Conservation (phyloP, 2,113 vertebrate genomes). For the Hippoglossus stenolepis region DNA sequence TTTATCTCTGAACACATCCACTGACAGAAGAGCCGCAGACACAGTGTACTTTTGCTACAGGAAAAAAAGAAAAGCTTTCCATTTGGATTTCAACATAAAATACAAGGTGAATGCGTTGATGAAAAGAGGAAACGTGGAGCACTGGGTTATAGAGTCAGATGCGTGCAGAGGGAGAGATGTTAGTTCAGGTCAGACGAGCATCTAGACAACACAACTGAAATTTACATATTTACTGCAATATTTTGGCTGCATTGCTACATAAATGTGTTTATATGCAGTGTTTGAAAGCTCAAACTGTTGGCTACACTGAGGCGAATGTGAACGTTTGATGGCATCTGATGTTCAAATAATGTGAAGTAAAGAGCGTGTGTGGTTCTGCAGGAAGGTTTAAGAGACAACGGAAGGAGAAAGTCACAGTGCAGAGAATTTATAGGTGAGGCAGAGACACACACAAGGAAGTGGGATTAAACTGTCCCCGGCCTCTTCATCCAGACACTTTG, state of each 20-base stretch:
- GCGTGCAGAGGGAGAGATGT: not conserved
- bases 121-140: conserved; percentile 13
- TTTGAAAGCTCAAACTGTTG: too few relatives aligned
- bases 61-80: not conserved
- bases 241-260: not conserved
- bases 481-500: conserved; percentile 69
- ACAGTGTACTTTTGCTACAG: conserved; percentile 36
- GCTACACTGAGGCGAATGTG: not conserved
- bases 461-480: conserved; percentile 69
- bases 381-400: conserved; percentile 38
- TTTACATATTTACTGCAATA: not conserved
- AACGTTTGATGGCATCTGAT: conserved; percentile 4
- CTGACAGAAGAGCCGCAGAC: conserved; percentile 33
- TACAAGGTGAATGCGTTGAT: not conserved
- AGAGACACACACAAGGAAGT: conserved; percentile 42
- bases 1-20: conserved; percentile 54
- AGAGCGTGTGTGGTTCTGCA: conserved; percentile 29
- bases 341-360: conserved; percentile 38
- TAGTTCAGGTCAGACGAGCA: not conserved
- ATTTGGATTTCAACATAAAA: not conserved
- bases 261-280: too few relatives aligned
- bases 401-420: conserved; percentile 49
- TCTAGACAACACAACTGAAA: not conserved
- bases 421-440: conserved; percentile 52
- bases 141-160: conserved; percentile 5